Percentiles rank a stretch among this genome's conserved stretches.
phyloP scores from a whole-genome alignment of 2,888 invertebrate species.

The Tachina fera region DNA sequence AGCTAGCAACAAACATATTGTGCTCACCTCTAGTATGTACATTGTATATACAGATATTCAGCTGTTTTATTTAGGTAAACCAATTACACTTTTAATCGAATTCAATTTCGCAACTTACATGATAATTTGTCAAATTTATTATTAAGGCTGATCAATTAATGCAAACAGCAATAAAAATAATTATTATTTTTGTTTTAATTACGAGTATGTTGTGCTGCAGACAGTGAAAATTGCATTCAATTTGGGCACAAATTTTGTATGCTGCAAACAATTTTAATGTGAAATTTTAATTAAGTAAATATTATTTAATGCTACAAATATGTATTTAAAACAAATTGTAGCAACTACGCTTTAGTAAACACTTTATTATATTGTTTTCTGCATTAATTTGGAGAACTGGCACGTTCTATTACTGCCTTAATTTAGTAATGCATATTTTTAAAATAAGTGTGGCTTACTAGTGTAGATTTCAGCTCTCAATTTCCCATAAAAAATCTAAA shows the following conservation, averaged over 20 bases:
- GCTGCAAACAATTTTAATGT: not conserved
- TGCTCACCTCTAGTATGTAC: too few species aligned
- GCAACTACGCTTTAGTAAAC: too few species aligned
- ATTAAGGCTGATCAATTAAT: slow-evolving; percentile 44
- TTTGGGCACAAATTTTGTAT: not conserved
- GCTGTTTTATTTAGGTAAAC: slow-evolving; percentile 57
- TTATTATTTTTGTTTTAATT: slow-evolving; percentile 16
- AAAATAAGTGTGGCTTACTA: slow-evolving; percentile 67
- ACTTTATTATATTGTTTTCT: not conserved
- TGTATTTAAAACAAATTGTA: too few species aligned
- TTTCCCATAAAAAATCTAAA: slow-evolving; percentile 56
- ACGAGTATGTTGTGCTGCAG: slow-evolving; percentile 13
- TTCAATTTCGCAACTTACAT: slow-evolving; percentile 52
- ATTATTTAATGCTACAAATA: too few species aligned
- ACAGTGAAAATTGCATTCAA: slow-evolving; percentile 13
- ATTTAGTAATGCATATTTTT: slow-evolving; percentile 54
- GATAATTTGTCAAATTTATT: slow-evolving; percentile 68
- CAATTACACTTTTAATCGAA: slow-evolving; percentile 60
- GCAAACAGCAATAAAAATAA: slow-evolving; percentile 25
- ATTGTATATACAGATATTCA: slow-evolving; percentile 38
- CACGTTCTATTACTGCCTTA: not conserved
- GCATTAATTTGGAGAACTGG: slow-evolving; percentile 1
- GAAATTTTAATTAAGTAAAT: not conserved
- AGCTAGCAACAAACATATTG: too few species aligned
- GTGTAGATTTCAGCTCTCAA: slow-evolving; percentile 16